phyloP scores from a whole-genome alignment of 2,888 invertebrate species.

The Spilarctia lutea region DNA sequence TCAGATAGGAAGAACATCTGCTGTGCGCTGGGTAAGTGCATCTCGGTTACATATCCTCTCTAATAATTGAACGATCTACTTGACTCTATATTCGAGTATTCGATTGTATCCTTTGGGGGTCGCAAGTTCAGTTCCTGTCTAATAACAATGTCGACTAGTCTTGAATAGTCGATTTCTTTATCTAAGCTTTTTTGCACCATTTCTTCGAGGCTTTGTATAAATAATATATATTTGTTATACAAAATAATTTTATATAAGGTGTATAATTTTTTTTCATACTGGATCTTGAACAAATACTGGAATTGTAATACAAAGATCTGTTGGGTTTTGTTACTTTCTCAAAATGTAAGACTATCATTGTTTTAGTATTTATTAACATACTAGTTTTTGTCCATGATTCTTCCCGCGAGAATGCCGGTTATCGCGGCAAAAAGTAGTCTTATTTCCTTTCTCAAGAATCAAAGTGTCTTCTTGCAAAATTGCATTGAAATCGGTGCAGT shows the following conservation, averaged over 20 bases:
- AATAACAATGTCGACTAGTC: background rate
- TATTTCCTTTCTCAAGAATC: no score
- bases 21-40: constrained; percentile 16
- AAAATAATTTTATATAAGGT: no score
- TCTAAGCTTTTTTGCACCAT: background rate
- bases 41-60: background rate
- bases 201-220: background rate
- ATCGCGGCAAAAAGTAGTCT: no score
- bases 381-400: background rate
- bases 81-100: background rate
- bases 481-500: no score
- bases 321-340: background rate
- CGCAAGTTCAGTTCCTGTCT: background rate
- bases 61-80: background rate
- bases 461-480: no score
- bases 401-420: no score
- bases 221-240: no score
- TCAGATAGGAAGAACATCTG: constrained; percentile 40
- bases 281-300: no score
- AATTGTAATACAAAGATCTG: background rate
- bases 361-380: no score
- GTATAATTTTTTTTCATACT: no score
- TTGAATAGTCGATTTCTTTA: background rate
- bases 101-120: background rate
- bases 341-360: background rate